phyloP scores from a whole-genome alignment of 2,113 vertebrate genomes.

The Odontophorus gujanensis region DNA sequence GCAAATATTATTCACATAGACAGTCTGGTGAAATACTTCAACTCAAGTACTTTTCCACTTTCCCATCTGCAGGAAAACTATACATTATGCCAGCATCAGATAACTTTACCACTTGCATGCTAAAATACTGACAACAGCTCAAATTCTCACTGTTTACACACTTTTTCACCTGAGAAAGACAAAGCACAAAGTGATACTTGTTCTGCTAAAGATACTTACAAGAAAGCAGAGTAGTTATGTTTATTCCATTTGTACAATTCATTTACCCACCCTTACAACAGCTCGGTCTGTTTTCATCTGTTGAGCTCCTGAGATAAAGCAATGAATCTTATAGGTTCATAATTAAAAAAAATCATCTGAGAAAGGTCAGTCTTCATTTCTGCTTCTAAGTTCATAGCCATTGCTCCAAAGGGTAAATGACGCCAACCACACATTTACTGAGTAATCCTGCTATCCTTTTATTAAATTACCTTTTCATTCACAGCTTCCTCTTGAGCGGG shows the following conservation, averaged over 20 bases:
- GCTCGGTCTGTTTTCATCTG: not conserved
- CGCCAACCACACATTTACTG: not conserved
- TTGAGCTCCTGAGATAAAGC: not conserved
- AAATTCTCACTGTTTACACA: not conserved
- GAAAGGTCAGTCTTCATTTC: not conserved
- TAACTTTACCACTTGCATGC: not conserved
- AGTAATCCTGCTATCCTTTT: not conserved
- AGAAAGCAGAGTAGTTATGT: not conserved
- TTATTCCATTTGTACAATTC: not conserved
- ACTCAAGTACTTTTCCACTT: not conserved
- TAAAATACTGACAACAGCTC: not conserved
- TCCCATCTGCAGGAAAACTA: not conserved
- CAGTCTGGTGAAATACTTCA: not conserved
- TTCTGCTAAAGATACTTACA: not conserved
- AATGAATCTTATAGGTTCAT: not conserved
- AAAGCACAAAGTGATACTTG: not conserved
- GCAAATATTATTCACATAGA: not conserved
- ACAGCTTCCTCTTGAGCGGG: not conserved
- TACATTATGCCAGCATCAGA: not conserved
- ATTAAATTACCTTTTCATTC: not conserved
- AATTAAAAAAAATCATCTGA: not conserved
- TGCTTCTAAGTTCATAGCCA: not conserved
- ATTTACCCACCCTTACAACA: not conserved
- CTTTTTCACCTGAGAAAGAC: not conserved
- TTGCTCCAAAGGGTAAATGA: not conserved